phyloP scores from a whole-genome alignment of 2,797 vertebrate species.

The Iguana delicatissima region DNA sequence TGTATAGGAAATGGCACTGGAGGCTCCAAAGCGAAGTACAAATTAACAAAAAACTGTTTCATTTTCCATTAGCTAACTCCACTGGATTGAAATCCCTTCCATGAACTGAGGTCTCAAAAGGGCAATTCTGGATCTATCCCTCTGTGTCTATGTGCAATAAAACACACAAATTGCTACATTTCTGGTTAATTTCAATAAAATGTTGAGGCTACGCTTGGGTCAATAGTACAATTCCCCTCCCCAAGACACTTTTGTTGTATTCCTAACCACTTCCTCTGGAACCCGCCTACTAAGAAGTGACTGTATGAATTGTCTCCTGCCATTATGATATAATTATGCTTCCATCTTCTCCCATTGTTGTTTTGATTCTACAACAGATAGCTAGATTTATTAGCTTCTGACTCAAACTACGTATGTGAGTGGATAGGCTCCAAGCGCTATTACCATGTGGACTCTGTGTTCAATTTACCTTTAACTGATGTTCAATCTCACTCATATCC shows the following conservation, averaged over 20 bases:
- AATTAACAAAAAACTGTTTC: background rate
- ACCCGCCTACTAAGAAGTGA: background rate
- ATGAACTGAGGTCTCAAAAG: background rate
- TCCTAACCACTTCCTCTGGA: background rate
- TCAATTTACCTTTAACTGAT: constrained; percentile 74
- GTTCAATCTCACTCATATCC: constrained; percentile 84
- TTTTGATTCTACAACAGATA: background rate
- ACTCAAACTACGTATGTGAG: accelerated
- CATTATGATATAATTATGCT: background rate
- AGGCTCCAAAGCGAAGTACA: background rate
- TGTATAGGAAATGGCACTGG: background rate
- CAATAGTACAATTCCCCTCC: background rate
- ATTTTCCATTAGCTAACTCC: too few species aligned
- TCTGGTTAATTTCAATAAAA: background rate
- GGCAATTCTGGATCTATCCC: background rate
- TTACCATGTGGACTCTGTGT: background rate
- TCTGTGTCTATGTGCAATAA: background rate
- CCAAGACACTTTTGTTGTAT: background rate
- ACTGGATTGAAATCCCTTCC: background rate
- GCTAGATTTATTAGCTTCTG: background rate
- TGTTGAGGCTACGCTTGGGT: background rate
- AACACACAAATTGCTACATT: background rate
- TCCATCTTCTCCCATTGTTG: background rate
- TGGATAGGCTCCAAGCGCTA: background rate
- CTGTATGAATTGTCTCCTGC: background rate